Percentiles rank a stretch among this genome's conserved stretches.
phyloP scores from a whole-genome alignment of 2,113 vertebrate species.

The Agelaius tricolor region DNA sequence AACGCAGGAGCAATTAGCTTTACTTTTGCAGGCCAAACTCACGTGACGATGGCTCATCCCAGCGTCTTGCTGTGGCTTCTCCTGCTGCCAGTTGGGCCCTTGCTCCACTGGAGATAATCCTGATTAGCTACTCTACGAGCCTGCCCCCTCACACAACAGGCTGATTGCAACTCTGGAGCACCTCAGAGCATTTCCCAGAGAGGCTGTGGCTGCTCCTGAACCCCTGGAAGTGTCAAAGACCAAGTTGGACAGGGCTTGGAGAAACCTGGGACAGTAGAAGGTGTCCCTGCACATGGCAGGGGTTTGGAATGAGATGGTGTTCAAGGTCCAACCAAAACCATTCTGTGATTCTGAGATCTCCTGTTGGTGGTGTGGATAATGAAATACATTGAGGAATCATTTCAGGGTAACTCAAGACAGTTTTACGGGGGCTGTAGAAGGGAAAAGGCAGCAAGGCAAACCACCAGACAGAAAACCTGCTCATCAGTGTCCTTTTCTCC shows the following conservation, averaged over 20 bases:
- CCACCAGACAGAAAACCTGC: neutral
- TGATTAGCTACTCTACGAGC: neutral
- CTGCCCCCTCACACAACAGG: neutral
- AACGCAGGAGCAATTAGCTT: neutral
- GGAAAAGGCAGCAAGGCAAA: neutral
- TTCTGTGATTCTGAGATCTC: neutral
- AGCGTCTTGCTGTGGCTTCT: conserved; percentile 11
- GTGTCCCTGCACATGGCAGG: neutral
- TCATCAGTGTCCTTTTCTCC: neutral
- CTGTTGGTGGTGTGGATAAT: neutral
- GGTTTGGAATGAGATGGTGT: neutral
- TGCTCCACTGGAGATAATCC: conserved; percentile 45
- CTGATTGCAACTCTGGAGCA: neutral
- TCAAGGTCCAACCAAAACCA: neutral
- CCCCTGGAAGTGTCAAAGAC: neutral
- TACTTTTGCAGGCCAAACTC: neutral
- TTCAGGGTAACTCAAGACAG: neutral
- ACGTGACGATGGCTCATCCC: neutral
- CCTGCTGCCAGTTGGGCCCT: conserved; percentile 21
- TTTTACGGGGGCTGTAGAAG: neutral
- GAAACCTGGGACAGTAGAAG: neutral
- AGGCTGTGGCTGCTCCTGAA: neutral
- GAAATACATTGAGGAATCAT: neutral
- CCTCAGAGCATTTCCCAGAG: neutral
- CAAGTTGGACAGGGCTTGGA: accelerated